Conservation (phyloP, 2,113 vertebrate genomes). For the Accipiter cooperii region DNA sequence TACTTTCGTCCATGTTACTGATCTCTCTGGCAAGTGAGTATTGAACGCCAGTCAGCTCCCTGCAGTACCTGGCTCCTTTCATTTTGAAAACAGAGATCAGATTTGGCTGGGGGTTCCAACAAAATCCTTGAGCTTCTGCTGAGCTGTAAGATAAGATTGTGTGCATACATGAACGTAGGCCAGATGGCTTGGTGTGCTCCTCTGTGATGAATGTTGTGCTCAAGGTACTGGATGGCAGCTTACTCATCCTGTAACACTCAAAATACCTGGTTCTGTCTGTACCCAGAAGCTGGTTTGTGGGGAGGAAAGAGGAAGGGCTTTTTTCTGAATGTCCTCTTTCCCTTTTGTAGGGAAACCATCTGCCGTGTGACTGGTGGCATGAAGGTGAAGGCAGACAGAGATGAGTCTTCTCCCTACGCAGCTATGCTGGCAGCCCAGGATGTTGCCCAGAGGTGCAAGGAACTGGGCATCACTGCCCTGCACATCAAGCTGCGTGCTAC, state of each 20-base stretch:
- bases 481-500: constrained; percentile 97
- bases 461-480: constrained; percentile 93
- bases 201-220: neutral
- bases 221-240: neutral
- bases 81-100: neutral
- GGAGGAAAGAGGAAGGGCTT: neutral
- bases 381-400: constrained; percentile 98
- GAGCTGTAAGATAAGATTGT: neutral
- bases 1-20: constrained; percentile 96
- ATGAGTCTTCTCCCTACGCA: constrained; percentile 94
- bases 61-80: neutral
- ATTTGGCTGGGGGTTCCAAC: neutral
- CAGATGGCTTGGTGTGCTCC: neutral
- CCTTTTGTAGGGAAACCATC: constrained; percentile 86
- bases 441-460: constrained; percentile 96
- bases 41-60: rapidly evolving
- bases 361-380: constrained; percentile 97
- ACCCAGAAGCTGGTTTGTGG: neutral
- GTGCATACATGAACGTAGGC: rapidly evolving
- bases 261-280: neutral
- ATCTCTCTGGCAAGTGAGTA: constrained; percentile 98
- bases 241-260: rapidly evolving
- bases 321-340: neutral
- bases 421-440: constrained; percentile 98
- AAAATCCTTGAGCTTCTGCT: neutral